Evolutionary conservation across 1,140 invertebrate genomes (phyloP).

Genomic region (Pantala flavescens): DNA sequence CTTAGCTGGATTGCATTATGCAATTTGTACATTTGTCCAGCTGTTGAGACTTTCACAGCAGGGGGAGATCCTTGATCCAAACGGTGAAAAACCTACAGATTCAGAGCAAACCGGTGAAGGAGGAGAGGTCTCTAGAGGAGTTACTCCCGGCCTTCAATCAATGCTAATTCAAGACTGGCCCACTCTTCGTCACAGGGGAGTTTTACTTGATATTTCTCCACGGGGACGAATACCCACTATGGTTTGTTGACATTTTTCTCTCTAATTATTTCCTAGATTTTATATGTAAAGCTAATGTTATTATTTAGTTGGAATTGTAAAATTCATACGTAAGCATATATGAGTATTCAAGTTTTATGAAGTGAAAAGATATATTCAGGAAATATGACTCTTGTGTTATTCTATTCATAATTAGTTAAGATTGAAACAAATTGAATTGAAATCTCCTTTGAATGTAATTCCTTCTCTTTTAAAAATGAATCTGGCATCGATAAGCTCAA

Average conservation of each 20-base stretch:
- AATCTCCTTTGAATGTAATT: too few relatives aligned
- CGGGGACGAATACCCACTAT: conserved; percentile 48
- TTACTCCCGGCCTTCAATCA: conserved; percentile 36
- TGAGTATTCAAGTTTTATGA: too few relatives aligned
- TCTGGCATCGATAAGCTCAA: too few relatives aligned
- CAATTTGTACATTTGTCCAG: conserved; percentile 50
- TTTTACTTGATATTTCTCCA: conserved; percentile 50
- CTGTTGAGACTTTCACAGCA: conserved; percentile 37
- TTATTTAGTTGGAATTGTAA: too few relatives aligned
- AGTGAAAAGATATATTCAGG: too few relatives aligned
- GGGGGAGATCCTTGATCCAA: not conserved
- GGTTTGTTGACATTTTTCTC: conserved; percentile 24
- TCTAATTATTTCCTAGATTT: too few relatives aligned
- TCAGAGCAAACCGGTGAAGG: not conserved
- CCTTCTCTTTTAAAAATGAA: too few relatives aligned
- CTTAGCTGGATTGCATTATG: conserved; percentile 46
- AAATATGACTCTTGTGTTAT: too few relatives aligned
- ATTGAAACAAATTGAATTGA: too few relatives aligned
- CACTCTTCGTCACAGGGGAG: conserved; percentile 44
- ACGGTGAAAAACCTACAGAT: not conserved
- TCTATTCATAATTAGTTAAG: too few relatives aligned
- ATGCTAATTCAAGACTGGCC: conserved; percentile 53
- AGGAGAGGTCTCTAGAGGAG: conserved; percentile 30
- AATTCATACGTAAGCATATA: too few relatives aligned
- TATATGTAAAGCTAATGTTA: too few relatives aligned